Conservation (phyloP, 2,888 invertebrate species). For the Rugalucina vietnamica region DNA sequence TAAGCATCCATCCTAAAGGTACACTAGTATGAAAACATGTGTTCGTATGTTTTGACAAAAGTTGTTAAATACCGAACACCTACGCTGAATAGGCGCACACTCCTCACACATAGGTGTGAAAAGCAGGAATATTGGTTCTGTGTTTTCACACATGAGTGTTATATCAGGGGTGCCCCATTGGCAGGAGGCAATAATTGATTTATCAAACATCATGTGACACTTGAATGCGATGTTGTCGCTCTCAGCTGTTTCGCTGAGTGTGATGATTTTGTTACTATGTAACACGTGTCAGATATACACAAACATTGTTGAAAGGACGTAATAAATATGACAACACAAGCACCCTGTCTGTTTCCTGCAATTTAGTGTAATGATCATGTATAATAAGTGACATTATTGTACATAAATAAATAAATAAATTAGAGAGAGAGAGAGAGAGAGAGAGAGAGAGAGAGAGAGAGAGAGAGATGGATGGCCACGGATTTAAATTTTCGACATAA, state of each 20-base stretch:
- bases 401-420: no score
- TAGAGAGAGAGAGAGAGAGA: not conserved
- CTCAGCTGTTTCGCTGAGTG: not conserved
- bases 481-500: no score
- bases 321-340: no score
- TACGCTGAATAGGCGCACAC: not conserved
- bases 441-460: conserved; percentile 6
- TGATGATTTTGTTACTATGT: not conserved
- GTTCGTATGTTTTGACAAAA: not conserved
- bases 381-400: no score
- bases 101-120: not conserved
- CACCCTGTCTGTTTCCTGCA: no score
- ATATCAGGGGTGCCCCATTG: not conserved
- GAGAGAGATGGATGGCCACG: no score
- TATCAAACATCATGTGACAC: not conserved
- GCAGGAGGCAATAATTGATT: not conserved
- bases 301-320: no score
- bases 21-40: not conserved
- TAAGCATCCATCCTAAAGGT: not conserved
- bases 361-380: no score
- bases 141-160: conserved; percentile 5
- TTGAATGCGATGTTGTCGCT: not conserved
- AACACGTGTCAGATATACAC: not conserved
- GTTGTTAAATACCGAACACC: not conserved
- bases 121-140: not conserved